Base-by-base conservation (phyloP, 1,140 invertebrate genomes). In the Nephila pilipes region DNA sequence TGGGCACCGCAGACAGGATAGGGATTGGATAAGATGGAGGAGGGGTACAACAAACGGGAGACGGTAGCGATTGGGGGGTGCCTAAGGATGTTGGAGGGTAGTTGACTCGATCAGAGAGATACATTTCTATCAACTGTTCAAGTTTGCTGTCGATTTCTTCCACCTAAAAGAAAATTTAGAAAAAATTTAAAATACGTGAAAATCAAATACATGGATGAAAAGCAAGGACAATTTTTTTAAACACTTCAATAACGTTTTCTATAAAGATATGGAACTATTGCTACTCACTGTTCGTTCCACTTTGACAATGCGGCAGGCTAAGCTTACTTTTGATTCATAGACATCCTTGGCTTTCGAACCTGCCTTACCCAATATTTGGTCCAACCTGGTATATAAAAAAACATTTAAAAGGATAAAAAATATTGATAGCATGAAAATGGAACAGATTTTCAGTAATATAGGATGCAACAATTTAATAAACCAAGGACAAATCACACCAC, bases 121-220 rank as follows among this genome's bases (percentile, higher is more conserved):
- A 98, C 96, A 99, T 96, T 95, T 99, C 98, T 95, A 99, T 97
- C 94, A 99, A 96, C 95, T 98, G 97, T 96, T 99, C 98, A 95
- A 99, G 96, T 96, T 99, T 99, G 95, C 97, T 97, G 96, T 99
- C 98, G 95, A 98, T 98, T 95, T 99, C 98, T 95, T 98, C 98
- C 94, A 99, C 98, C 98, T 99, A 95, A 63, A 96, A 95, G 36
- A 63, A 38, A 18, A 60, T 2, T 18, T 22, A 60, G 0, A 1
- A 10, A 60, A n/a, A n/a, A n/a, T n/a, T n/a, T n/a, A n/a, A n/a
- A n/a, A n/a, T n/a, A n/a, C n/a, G n/a, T n/a, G n/a, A n/a, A n/a
- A n/a, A n/a, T n/a, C n/a, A n/a, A n/a, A n/a, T n/a, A n/a, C n/a
- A n/a, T n/a, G n/a, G n/a, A n/a, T n/a, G n/a, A n/a, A n/a, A n/a